Evolutionary conservation across 2,113 vertebrate species (phyloP).

Genomic region (Cheirogaleus medius): DNA sequence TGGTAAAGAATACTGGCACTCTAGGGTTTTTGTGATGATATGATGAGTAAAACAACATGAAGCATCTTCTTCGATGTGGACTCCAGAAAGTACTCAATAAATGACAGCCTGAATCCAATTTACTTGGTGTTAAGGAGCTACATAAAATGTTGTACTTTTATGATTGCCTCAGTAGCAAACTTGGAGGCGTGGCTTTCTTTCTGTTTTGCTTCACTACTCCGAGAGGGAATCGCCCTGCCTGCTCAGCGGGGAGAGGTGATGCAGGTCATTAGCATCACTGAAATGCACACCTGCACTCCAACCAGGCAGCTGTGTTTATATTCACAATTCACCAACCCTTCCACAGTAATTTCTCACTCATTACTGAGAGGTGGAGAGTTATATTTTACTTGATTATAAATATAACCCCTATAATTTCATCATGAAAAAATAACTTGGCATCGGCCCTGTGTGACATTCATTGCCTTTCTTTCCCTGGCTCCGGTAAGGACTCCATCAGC

Average conservation of each 20-base stretch:
- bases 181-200: neutral
- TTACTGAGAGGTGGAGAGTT: conserved; percentile 41
- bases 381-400: conserved; percentile 61
- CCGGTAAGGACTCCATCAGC: neutral
- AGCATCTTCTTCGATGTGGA: neutral
- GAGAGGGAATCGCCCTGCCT: neutral
- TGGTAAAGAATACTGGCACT: neutral
- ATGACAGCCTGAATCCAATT: neutral
- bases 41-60: neutral
- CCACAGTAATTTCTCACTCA: conserved; percentile 63
- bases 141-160: neutral
- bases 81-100: neutral
- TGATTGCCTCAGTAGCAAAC: neutral
- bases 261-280: neutral
- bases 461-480: neutral
- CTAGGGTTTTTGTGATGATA: neutral
- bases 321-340: neutral
- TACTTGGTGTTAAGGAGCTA: neutral
- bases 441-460: neutral
- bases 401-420: conserved; percentile 12
- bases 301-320: conserved; percentile 61
- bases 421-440: conserved; percentile 12
- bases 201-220: neutral
- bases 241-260: neutral
- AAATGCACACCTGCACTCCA: conserved; percentile 31